Percentiles rank a stretch among this genome's conserved stretches.
These are phyloP conservation scores for Tenthredo livida DNA, from an alignment of 2,888 invertebrate species.

Conservation along the genomic window DNA sequence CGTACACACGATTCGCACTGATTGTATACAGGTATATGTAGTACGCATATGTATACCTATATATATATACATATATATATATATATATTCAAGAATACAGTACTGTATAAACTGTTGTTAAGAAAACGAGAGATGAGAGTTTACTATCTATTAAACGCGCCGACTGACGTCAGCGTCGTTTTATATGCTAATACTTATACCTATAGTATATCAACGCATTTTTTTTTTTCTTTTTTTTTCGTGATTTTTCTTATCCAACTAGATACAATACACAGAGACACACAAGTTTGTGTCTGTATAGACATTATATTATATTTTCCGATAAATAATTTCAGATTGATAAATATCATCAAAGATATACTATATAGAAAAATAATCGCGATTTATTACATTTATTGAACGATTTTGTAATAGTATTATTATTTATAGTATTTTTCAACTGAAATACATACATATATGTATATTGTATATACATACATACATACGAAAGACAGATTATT, in stretches of 20 bases:
- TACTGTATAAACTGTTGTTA: conserved; percentile 20
- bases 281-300: too few species aligned
- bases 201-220: neutral
- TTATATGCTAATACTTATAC: conserved; percentile 15
- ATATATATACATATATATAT: neutral
- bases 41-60: neutral
- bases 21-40: neutral
- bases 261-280: neutral
- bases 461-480: neutral
- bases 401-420: too few species aligned
- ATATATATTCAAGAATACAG: neutral
- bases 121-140: neutral
- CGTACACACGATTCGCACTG: neutral
- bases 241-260: neutral
- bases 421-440: neutral
- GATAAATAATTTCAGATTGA: too few species aligned
- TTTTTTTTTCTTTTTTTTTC: neutral
- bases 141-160: conserved; percentile 11
- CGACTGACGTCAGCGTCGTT: conserved; percentile 6
- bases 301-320: too few species aligned
- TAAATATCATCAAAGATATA: too few species aligned
- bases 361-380: too few species aligned
- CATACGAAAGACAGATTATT: neutral
- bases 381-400: too few species aligned
- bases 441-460: neutral